Evolutionary conservation across 2,113 vertebrate species (phyloP).

Genomic region (Todiramphus saurophagus): DNA sequence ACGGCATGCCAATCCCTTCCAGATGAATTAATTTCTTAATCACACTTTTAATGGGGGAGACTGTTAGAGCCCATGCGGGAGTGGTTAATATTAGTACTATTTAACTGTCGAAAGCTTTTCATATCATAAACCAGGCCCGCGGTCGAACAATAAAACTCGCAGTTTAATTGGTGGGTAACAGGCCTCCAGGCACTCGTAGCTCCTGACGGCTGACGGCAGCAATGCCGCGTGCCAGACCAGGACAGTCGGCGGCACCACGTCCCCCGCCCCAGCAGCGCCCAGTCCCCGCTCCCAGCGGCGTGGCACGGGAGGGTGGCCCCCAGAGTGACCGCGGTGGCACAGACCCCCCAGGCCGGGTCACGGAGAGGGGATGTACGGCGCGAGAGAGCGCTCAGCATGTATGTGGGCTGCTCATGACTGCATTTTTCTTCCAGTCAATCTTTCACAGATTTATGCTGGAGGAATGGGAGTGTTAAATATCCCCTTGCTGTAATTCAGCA

Average conservation of each 20-base stretch:
- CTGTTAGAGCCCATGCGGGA: constrained; percentile 58
- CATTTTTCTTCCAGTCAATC: constrained; percentile 26
- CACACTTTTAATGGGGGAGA: constrained; percentile 56
- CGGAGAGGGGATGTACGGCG: accelerated
- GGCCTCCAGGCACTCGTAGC: constrained; percentile 57
- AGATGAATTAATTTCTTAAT: constrained; percentile 78
- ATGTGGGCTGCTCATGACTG: background rate
- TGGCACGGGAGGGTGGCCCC: background rate
- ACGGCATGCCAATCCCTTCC: constrained; percentile 60
- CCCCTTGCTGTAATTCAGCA: constrained; percentile 66
- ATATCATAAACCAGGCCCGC: constrained; percentile 61
- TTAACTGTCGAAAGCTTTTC: constrained; percentile 66
- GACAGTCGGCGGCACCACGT: background rate
- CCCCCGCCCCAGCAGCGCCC: accelerated
- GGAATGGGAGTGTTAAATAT: constrained; percentile 65
- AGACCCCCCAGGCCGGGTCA: background rate
- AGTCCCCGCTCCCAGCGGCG: accelerated
- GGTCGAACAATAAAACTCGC: constrained; percentile 64
- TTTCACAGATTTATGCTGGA: constrained; percentile 36
- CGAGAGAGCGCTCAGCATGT: background rate
- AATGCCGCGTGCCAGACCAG: background rate
- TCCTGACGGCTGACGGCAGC: constrained; percentile 60
- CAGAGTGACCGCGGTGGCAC: accelerated
- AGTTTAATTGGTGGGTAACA: constrained; percentile 68
- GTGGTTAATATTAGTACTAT: constrained; percentile 72